Percentiles rank a stretch among this genome's conserved stretches.
phyloP scores from a whole-genome alignment of 2,888 invertebrate genomes.

The Perizoma flavofasciatum region DNA sequence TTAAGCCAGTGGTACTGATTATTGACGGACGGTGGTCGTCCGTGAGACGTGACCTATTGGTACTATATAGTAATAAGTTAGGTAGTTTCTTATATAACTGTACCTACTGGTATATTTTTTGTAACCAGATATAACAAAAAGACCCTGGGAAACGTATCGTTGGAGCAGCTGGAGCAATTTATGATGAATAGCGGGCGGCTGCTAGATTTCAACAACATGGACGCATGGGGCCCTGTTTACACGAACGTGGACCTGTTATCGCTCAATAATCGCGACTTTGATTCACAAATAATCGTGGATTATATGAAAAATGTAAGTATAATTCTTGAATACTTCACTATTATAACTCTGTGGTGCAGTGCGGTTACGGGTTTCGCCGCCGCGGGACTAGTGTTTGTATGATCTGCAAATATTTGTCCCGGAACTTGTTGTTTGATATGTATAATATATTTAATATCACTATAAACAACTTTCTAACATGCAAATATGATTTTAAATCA shows the following conservation, averaged over 20 bases:
- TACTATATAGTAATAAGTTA: not conserved
- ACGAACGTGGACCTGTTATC: constrained; percentile 24
- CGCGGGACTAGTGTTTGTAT: too few species aligned
- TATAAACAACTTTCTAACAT: too few species aligned
- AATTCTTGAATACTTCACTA: not conserved
- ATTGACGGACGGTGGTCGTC: too few species aligned
- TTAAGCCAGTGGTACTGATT: too few species aligned
- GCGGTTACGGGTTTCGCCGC: too few species aligned
- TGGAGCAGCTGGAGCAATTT: constrained; percentile 44
- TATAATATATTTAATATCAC: too few species aligned
- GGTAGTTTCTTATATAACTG: too few species aligned
- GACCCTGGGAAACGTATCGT: constrained; percentile 40
- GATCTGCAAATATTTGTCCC: too few species aligned
- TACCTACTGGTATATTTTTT: not conserved
- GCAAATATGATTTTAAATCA: too few species aligned
- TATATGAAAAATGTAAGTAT: constrained; percentile 48
- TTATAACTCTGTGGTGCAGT: too few species aligned
- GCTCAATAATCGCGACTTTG: constrained; percentile 15
- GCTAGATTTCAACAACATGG: constrained; percentile 55
- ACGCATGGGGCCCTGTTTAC: constrained; percentile 33
- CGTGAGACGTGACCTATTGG: too few species aligned
- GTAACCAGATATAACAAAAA: constrained; percentile 29
- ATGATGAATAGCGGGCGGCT: constrained; percentile 53
- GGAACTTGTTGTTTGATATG: too few species aligned
- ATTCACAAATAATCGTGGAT: constrained; percentile 36